Evolutionary conservation across 2,113 vertebrate genomes (phyloP), one percentile per base, ranked within the genome.

Genomic region (Upupa epops): DNA sequence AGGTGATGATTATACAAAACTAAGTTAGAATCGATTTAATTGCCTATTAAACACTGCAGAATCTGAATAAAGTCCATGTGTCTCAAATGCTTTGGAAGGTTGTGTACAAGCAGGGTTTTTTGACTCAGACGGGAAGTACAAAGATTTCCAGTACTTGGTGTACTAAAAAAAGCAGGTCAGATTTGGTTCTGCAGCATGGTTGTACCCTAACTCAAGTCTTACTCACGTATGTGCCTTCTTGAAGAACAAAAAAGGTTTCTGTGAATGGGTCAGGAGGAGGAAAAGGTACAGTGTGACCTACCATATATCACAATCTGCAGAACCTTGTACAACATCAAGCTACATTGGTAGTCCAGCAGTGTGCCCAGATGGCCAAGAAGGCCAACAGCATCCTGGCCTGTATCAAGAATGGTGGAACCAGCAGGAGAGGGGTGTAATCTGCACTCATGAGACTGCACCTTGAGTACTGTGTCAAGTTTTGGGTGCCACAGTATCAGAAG

Each of bases 151-250:
- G 7, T 45, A 15, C 21, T 45, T 19, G 46, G 13, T 8, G 19
- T 7, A 18, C 7, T 20, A 8, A 51, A 11, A 45, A 16, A 14
- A 42, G 18, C 26, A n/a, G 9, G 31, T 56, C 40, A 24, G 11
- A 46, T 37, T 37, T 31, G 34, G 40, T 42, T 71, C n/a, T 52
- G 22, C 49, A 71, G 8, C 1, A 24, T 9, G 9, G 22, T 45
- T 42, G 13, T 42, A 40, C n/a, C 29, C 15, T 58, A 59, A 31
- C 12, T 10, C 3, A 11, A 22, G 17, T 36, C 52, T 59, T 9
- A 21, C 0, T 19, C 36, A 17, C 12, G 54, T 60, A 40, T 1
- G 17, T 4, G 26, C 37, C 45, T 42, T 28, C 48, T 1, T 7
- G 20, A 61, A 17, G 52, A 89, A 32, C 2, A n/a, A 21, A 11